A percentile compares a stretch with the other conserved stretches of the same genome.
These are phyloP conservation scores for Gallinago media DNA, from an alignment of 2,113 vertebrate genomes.

Conservation along the genomic window DNA sequence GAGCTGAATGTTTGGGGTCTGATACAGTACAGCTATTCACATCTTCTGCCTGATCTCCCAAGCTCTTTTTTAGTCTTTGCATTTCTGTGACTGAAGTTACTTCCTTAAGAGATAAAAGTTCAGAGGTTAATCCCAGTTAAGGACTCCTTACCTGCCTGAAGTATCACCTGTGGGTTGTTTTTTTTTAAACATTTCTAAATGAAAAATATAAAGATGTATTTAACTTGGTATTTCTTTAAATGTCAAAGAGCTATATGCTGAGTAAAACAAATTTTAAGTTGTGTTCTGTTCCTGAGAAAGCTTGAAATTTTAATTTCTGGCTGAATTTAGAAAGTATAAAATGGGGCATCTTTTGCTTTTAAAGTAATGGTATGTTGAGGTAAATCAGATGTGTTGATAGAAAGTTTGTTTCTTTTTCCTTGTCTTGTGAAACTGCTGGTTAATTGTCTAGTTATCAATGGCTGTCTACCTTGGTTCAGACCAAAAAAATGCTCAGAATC, in stretches of 20 bases:
- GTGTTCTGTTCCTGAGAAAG: neutral
- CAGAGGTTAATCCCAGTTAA: neutral
- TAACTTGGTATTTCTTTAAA: neutral
- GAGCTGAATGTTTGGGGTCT: neutral
- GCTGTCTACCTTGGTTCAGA: neutral
- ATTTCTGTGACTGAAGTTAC: neutral
- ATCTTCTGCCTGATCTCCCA: neutral
- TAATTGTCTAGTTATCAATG: neutral
- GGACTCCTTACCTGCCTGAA: neutral
- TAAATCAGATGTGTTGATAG: neutral
- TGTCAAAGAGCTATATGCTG: neutral
- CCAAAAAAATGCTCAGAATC: neutral
- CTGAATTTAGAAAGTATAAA: neutral
- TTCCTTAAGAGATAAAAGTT: neutral
- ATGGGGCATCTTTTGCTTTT: neutral
- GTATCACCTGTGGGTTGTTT: rapidly evolving
- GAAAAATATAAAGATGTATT: neutral
- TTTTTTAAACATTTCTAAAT: neutral
- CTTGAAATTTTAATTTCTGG: neutral
- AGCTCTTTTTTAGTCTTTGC: neutral
- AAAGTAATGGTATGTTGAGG: neutral
- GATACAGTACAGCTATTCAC: neutral
- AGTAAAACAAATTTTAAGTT: neutral
- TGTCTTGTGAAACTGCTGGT: neutral
- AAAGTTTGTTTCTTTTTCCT: neutral